A percentile compares a stretch with the other conserved stretches of the same genome.
Conservation (phyloP, 2,113 vertebrate genomes). For the Oxygymnocypris stewartii region DNA sequence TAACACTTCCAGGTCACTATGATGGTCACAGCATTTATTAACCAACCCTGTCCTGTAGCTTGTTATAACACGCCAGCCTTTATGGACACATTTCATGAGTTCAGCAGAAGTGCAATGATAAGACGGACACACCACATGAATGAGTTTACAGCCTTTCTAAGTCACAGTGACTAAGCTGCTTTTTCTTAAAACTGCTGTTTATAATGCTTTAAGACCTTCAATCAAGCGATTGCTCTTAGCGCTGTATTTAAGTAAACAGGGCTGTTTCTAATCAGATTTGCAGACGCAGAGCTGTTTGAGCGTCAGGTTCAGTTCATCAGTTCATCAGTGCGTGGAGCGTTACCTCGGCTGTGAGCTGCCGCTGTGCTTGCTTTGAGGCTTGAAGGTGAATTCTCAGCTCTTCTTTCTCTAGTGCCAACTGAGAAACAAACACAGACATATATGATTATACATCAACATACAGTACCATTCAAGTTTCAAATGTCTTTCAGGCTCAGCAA, state of each 20-base stretch:
- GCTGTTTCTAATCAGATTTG: background rate
- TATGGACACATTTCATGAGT: background rate
- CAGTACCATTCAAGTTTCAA: background rate
- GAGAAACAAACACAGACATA: slow-evolving; percentile 26
- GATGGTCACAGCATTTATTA: slow-evolving; percentile 24
- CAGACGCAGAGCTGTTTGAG: background rate
- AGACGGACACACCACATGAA: background rate
- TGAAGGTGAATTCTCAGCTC: slow-evolving; percentile 94
- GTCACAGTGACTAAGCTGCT: slow-evolving; percentile 29
- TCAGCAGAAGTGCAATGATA: background rate
- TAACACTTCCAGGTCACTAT: background rate
- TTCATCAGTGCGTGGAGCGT: background rate
- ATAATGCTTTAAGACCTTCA: background rate
- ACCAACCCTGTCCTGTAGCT: background rate
- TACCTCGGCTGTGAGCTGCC: slow-evolving; percentile 95
- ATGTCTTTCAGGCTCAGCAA: background rate
- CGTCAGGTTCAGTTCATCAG: background rate
- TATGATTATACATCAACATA: background rate
- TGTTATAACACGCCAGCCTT: background rate
- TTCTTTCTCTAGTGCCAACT: slow-evolving; percentile 96
- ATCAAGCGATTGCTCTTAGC: background rate
- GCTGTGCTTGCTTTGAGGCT: slow-evolving; percentile 95
- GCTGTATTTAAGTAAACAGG: background rate
- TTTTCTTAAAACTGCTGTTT: background rate
- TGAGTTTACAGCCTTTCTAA: background rate